Base-by-base conservation (phyloP, 2,797 vertebrate species). In the Ctenopoma multispine region DNA sequence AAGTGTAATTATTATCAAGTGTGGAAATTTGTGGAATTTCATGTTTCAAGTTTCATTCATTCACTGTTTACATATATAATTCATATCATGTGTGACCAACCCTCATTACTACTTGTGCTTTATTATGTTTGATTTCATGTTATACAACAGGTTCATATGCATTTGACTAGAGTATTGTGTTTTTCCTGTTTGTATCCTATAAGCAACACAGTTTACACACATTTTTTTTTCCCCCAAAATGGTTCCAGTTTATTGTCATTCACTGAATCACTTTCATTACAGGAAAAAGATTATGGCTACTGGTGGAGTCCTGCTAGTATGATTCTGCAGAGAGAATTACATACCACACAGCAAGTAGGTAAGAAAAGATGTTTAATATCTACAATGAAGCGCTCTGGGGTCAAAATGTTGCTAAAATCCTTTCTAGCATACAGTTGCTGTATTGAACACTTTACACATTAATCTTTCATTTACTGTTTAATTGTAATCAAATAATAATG, bases 231-330 rank as follows among this genome's bases (percentile, higher is more conserved):
- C 74, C 41, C 87, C 89, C 40, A 63, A 81, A 79, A 88, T 90
- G 80, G 72, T 72, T 89, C 80, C 83, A 73, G 74, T 92, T 89
- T 91, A 90, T 91, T 91, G 84, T 77, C 69, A 62, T 77, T 76
- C 82, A 87, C 75, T 71, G 80, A 87, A 87, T 73, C 59, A 69
- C 46, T 81, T 87, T 79, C 15, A 80, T 81, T 84, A 88, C 73
- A 85, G 78, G 87, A 91, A 41, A 87, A 77, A 65, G 50, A 58
- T 40, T 51, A 36, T 54, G 41, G 23, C 54, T 69, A 75, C 69
- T 48, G 69, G 74, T 55, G 65, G 65, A 31, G 29, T 31, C 43
- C 29, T 72, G 68, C 47, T 72, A 54, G 48, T 24, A 51, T 65
- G 76, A 67, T 55, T 79, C 78, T 80, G 73, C 72, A 71, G 63